Evolutionary conservation across 2,797 vertebrate genomes (phyloP).

Genomic region (Aldrovandia affinis): DNA sequence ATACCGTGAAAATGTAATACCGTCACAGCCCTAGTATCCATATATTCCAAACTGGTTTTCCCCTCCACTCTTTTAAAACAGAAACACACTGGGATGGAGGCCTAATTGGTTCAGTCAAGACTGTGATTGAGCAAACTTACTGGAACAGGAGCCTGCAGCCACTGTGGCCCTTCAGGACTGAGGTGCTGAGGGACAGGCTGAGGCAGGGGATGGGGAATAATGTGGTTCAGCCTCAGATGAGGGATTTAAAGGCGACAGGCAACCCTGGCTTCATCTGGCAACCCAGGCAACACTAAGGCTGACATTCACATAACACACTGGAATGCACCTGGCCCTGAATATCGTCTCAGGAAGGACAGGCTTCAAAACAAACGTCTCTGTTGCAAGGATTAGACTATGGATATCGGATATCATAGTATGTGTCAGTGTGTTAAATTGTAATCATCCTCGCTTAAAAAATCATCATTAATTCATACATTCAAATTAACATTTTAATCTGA

Average conservation of each 20-base stretch:
- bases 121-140: neutral
- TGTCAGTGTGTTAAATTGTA: too few species aligned
- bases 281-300: conserved; percentile 34
- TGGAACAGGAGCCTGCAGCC: neutral
- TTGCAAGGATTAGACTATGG: too few species aligned
- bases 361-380: neutral
- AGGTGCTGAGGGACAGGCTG: neutral
- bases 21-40: too few species aligned
- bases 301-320: conserved; percentile 39
- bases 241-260: neutral
- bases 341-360: neutral
- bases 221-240: conserved; percentile 14
- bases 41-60: neutral
- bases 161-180: neutral
- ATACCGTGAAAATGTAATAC: too few species aligned
- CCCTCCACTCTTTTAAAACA: neutral
- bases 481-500: neutral
- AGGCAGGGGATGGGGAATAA: neutral
- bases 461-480: conserved; percentile 41
- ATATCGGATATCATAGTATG: too few species aligned
- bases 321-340: conserved; percentile 11
- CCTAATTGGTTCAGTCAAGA: neutral
- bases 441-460: too few species aligned
- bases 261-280: conserved; percentile 22
- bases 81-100: neutral